Evolutionary conservation across 2,797 vertebrate species (phyloP), one percentile per base, ranked within the genome.

Genomic region (Malurus splendens): DNA sequence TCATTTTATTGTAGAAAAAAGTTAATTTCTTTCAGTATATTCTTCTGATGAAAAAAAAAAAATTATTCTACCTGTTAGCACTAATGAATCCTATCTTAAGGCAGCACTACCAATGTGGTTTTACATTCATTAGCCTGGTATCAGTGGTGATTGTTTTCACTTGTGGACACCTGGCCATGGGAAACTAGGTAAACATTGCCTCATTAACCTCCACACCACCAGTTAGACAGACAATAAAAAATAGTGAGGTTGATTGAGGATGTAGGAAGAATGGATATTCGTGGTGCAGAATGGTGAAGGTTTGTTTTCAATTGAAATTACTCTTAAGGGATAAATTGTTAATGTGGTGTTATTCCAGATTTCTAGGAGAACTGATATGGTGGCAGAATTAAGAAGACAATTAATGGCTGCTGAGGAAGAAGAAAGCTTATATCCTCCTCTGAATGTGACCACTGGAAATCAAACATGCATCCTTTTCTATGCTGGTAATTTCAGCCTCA

Each of bases 381-480:
- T 61, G 33, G 23, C 87, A 65, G 56, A 93, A 39, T 89, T 76
- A 44, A 92, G 95, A 59, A 57, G 96, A 51, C 92, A 93, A 3
- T 91, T 97, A 78, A 92, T 96, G 90, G 82, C 95, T 44, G 56
- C 66, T 32, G 93, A 92, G 56, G 87, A 90, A 51, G 84, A 94
- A 54, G 76, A 60, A 14, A 42, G 41, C 64, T 72, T n/a, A 19
- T 96, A 96, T 73, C n/a, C 87, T 52, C 96, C 96, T 76, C 38
- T 97, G 61, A 96, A 94, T 79, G 90, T 97, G 57, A 95, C 94
- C 68, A 85, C 60, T 94, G 96, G 95, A 52, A 94, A 92, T 48
- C 1, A 30, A 14, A 93, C 52, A 1, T 97, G 97, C 91, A 97
- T 97, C 87, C 91, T 97, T 75, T 95, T 97, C 75, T 90, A 96